Percentiles rank a stretch among this genome's conserved stretches.
Evolutionary conservation across 2,797 vertebrate genomes (phyloP).

Genomic region (Propithecus deckenii): DNA sequence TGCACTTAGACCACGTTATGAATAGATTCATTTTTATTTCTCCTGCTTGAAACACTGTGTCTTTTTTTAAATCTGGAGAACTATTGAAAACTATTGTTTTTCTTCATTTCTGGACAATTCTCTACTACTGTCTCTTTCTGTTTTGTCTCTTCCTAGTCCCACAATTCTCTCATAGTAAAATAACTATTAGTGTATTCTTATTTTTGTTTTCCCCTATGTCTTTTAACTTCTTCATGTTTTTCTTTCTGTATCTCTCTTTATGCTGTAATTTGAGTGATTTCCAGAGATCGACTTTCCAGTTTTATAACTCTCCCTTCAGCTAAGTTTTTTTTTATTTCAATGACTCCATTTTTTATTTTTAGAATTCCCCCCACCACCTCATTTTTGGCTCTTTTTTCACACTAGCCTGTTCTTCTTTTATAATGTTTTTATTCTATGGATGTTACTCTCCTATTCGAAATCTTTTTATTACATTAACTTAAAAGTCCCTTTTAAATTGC

Average conservation of each 20-base stretch:
- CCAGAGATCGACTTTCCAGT: background rate
- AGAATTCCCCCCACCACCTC: background rate
- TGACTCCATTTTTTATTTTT: slow-evolving; percentile 30
- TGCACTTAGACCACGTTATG: background rate
- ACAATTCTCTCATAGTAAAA: background rate
- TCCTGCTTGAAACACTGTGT: background rate
- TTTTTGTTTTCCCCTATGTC: background rate
- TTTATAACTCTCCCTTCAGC: background rate
- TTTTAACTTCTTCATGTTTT: background rate
- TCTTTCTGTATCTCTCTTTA: background rate
- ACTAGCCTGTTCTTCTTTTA: background rate
- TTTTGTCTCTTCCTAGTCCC: background rate
- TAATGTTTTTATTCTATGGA: background rate
- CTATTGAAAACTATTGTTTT: background rate
- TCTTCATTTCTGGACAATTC: background rate
- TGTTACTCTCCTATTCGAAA: background rate
- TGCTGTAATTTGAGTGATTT: background rate
- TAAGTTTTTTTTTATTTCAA: background rate
- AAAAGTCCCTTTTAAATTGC: background rate
- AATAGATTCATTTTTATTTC: background rate
- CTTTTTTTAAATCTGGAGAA: background rate
- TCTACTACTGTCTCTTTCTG: background rate
- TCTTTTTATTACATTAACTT: background rate
- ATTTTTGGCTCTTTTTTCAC: background rate
- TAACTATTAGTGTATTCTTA: background rate